These are phyloP conservation scores for Sebastes fasciatus DNA, from an alignment of 2,113 vertebrate species.

Conservation along the genomic window DNA sequence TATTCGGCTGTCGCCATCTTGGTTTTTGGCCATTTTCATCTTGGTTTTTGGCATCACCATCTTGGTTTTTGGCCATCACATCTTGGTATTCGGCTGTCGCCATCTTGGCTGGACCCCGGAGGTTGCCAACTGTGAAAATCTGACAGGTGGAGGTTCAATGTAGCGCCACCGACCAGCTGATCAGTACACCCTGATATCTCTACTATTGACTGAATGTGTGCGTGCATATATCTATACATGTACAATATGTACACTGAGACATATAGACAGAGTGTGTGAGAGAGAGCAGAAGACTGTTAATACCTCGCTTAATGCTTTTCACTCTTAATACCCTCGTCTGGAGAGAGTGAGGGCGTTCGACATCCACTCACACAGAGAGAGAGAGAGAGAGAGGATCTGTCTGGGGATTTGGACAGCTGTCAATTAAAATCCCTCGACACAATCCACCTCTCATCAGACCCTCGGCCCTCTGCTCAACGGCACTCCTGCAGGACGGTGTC, in stretches of 20 bases:
- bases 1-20: too few relatives aligned
- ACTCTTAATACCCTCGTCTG: constrained; percentile 76
- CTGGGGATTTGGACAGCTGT: constrained; percentile 81
- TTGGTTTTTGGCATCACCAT: too few relatives aligned
- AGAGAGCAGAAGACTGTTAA: constrained; percentile 59
- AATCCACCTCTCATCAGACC: constrained; percentile 51
- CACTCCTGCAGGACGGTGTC: constrained; percentile 37
- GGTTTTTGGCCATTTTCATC: too few relatives aligned
- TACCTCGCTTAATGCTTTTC: constrained; percentile 68
- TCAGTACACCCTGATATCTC: too few relatives aligned
- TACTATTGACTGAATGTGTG: not conserved
- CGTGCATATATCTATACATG: not conserved
- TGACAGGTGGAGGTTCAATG: too few relatives aligned
- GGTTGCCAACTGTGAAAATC: too few relatives aligned
- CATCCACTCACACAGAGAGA: constrained; percentile 6
- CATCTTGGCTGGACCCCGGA: too few relatives aligned
- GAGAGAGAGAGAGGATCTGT: constrained; percentile 52
- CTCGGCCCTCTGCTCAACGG: constrained; percentile 38
- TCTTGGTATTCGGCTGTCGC: too few relatives aligned
- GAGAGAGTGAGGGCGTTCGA: not conserved
- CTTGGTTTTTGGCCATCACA: too few relatives aligned
- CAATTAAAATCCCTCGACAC: constrained; percentile 81
- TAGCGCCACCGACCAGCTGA: too few relatives aligned
- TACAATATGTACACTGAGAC: not conserved
- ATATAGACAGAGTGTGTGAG: not conserved